A percentile compares a stretch with the other conserved stretches of the same genome.
Evolutionary conservation across 1,140 invertebrate species (phyloP).

Genomic region (Doryteuthis pealeii): DNA sequence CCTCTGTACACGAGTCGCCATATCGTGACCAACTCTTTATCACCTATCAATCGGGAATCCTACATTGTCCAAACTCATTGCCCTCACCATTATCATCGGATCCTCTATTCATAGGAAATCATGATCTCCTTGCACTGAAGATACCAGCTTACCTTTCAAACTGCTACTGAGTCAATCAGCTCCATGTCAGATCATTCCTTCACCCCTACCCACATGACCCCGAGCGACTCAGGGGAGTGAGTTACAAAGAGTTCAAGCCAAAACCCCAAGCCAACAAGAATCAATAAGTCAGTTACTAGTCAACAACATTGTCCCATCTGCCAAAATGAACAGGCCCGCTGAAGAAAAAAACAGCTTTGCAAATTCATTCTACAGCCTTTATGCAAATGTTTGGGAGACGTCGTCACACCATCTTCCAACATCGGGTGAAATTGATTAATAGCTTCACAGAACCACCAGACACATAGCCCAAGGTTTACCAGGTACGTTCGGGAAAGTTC

Average conservation of each 20-base stretch:
- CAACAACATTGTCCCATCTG: not conserved
- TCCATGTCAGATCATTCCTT: constrained; percentile 3
- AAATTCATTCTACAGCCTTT: constrained; percentile 5
- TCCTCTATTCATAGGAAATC: constrained; percentile 17
- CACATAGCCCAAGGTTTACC: constrained; percentile 49
- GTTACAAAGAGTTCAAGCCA: not conserved
- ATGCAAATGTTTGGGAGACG: constrained; percentile 39
- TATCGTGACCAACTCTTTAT: not conserved
- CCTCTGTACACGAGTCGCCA: constrained; percentile 6
- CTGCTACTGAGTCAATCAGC: not conserved
- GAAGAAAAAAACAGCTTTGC: constrained; percentile 18
- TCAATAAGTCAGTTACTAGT: not conserved
- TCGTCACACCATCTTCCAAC: constrained; percentile 52
- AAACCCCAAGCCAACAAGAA: not conserved
- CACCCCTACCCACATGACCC: constrained; percentile 33
- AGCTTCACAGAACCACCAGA: constrained; percentile 30
- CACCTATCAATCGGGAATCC: constrained; percentile 23
- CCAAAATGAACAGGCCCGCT: not conserved
- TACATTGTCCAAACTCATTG: constrained; percentile 23
- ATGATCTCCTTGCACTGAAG: constrained; percentile 15
- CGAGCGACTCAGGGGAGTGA: constrained; percentile 11
- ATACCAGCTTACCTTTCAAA: not conserved
- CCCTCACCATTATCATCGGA: constrained; percentile 19
- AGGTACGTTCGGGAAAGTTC: constrained; percentile 57
- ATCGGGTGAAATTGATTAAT: constrained; percentile 48